These are phyloP conservation scores for Gnathonemus echidnorhynchus DNA, from an alignment of 2,113 vertebrate species.

Conservation along the genomic window DNA sequence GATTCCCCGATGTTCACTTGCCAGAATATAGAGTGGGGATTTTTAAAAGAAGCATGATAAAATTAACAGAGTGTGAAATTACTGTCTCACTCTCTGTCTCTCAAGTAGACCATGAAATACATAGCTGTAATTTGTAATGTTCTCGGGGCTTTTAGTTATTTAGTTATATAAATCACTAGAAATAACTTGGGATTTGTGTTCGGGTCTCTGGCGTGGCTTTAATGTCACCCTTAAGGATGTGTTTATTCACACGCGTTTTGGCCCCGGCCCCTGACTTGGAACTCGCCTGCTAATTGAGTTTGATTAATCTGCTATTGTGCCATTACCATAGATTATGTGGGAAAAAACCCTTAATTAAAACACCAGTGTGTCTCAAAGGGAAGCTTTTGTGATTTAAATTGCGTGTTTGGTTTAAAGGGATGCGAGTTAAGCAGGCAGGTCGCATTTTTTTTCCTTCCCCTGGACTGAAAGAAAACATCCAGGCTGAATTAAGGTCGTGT, in stretches of 20 bases:
- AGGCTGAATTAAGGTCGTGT: neutral
- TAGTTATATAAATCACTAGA: constrained; percentile 10
- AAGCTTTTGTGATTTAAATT: constrained; percentile 23
- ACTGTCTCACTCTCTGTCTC: constrained; percentile 6
- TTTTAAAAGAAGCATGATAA: constrained; percentile 5
- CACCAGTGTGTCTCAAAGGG: constrained; percentile 30
- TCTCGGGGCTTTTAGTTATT: constrained; percentile 4
- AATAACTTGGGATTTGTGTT: neutral
- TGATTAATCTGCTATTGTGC: constrained; percentile 38
- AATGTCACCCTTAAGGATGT: neutral
- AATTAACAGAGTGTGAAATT: constrained; percentile 8
- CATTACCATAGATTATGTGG: constrained; percentile 46
- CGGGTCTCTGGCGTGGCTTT: neutral
- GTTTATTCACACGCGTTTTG: neutral
- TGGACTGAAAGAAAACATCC: neutral
- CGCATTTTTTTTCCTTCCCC: neutral
- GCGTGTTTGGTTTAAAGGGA: constrained; percentile 5
- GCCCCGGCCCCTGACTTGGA: neutral
- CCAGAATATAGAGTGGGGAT: neutral
- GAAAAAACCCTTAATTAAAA: constrained; percentile 39
- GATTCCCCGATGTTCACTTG: neutral
- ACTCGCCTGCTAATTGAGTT: constrained; percentile 8
- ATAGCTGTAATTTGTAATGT: constrained; percentile 5
- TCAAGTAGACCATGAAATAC: constrained; percentile 10
- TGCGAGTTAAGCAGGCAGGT: neutral